Base-by-base conservation (phyloP, 2,113 vertebrate genomes). In the Bolborhynchus lineola region DNA sequence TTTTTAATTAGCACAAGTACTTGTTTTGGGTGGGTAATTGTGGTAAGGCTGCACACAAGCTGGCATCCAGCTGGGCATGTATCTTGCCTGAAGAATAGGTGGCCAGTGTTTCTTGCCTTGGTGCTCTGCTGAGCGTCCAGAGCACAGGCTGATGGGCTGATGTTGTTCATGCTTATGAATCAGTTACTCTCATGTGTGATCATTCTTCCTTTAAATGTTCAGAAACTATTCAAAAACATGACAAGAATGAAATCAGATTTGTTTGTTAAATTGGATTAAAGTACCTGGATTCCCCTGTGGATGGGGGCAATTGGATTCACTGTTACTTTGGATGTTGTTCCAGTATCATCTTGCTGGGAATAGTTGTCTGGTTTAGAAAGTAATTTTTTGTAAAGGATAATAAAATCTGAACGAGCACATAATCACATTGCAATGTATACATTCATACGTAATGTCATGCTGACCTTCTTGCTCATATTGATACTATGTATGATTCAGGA, bases 201-300 rank as follows among this genome's bases (percentile, higher is more conserved):
- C 31, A 60, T 82, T 88, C 47, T 79, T n/a, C 59, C 74, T 82
- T 89, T 79, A 68, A 91, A 57, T 62, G 55, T 83, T 79, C 84
- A 77, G 63, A 77, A 91, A 81, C 81, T 47, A 37, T 64, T 93
- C 29, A 44, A 24, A 88, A 82, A 39, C 88, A 37, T 52, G 79
- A 72, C 72, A 90, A 64, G 87, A 92, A 89, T 95, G 18, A 78
- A 81, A 81, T 86, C 81, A 85, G 79, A 92, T 87, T 90, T 89
- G 46, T 93, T 88, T 84, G 55, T 88, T 80, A 60, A 75, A 88
- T 90, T 90, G 82, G 50, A 92, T 96, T 96, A 86, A 93, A 83
- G 74, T 63, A 75, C 50, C 75, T 70, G 50, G 59, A 82, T 96
- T 95, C 90, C 88, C 92, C 29, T 64, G 44, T 72, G 86, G 79